These are phyloP conservation scores for Heterocephalus glaber DNA, from an alignment of 2,113 vertebrate genomes.

Conservation along the genomic window DNA sequence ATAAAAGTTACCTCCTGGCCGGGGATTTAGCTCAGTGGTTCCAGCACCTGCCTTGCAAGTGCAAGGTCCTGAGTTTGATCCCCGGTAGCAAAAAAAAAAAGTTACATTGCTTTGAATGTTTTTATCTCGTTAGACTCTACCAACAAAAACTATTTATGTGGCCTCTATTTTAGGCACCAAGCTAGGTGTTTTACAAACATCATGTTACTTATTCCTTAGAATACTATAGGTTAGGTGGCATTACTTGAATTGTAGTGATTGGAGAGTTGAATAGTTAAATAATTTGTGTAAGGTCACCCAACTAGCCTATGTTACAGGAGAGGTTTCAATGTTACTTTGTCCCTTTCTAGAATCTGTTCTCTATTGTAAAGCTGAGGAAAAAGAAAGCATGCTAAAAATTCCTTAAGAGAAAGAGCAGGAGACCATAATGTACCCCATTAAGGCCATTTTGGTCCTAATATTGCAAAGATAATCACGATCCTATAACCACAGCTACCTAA, in stretches of 20 bases:
- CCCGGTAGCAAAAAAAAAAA: too few relatives aligned
- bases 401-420: background rate
- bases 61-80: too few relatives aligned
- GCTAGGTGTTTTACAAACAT: background rate
- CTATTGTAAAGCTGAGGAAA: background rate
- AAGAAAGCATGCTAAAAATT: background rate
- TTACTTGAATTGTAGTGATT: background rate
- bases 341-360: background rate
- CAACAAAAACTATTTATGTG: background rate
- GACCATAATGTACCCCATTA: background rate
- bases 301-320: background rate
- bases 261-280: background rate
- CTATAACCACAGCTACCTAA: background rate
- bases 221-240: background rate
- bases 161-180: background rate
- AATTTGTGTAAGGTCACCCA: background rate
- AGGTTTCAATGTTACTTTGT: slow-evolving; percentile 26
- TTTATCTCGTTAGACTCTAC: background rate
- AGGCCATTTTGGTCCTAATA: background rate
- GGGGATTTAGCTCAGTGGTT: too few relatives aligned
- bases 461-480: background rate
- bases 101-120: background rate
- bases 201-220: slow-evolving; percentile 10
- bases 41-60: too few relatives aligned
- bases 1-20: background rate